These are phyloP conservation scores for Jacana jacana DNA, from an alignment of 2,113 vertebrate species.

Conservation along the genomic window DNA sequence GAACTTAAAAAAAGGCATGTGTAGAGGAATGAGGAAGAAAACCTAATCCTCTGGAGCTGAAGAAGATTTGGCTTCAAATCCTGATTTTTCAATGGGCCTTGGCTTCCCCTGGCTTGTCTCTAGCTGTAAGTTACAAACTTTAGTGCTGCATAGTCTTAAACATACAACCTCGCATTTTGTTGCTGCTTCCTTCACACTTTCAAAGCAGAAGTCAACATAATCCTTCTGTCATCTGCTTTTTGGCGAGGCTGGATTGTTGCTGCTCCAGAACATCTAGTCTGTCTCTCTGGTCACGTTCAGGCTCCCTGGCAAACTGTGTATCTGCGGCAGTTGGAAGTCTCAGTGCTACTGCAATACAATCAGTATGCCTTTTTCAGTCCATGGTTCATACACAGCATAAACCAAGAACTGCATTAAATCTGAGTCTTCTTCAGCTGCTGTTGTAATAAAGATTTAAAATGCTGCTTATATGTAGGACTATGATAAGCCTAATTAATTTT, in stretches of 20 bases:
- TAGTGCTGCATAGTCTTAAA: background rate
- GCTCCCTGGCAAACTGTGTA: background rate
- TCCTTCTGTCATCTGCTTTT: background rate
- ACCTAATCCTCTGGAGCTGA: background rate
- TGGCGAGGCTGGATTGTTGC: background rate
- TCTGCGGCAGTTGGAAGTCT: background rate
- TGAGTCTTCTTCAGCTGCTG: background rate
- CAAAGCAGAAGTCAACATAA: background rate
- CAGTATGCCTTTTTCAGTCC: background rate
- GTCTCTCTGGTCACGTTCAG: background rate
- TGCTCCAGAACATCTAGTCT: background rate
- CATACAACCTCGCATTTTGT: background rate
- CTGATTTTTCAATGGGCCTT: background rate
- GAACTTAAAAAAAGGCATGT: background rate
- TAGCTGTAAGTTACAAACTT: background rate
- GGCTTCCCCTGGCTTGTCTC: background rate
- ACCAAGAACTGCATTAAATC: background rate
- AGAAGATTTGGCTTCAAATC: background rate
- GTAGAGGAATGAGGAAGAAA: background rate
- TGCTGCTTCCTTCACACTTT: background rate
- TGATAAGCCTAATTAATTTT: background rate
- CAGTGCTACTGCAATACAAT: background rate
- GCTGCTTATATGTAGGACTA: background rate
- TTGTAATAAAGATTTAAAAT: background rate
- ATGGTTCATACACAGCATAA: background rate